Evolutionary conservation across 2,113 vertebrate genomes (phyloP), one percentile per base, ranked within the genome.

Genomic region (Lutjanus erythropterus): DNA sequence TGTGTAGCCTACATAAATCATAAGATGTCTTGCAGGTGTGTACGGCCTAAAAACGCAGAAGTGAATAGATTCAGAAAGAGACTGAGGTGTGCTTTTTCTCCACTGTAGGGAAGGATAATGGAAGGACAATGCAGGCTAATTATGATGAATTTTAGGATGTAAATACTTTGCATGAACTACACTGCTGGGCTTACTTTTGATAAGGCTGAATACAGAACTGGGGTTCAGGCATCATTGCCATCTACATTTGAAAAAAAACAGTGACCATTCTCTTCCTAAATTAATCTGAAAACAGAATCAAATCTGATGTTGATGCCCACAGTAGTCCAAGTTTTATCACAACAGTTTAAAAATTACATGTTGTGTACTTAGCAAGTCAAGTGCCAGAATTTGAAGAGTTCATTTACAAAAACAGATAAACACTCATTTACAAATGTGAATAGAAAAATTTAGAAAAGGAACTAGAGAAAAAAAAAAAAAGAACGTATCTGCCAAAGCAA

Each of bases 61-160:
- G 53, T 44, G 5, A 33, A 29, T 44, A 59, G 50, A 19, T 21
- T 46, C 21, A 7, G 39, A 2, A 10, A 29, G 29, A 27, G 49
- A 29, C 33, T 39, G 31, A 5, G 18, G 6, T 52, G 33, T 27
- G 25, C 2, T 15, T 23, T 35, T 23, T 21, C 29, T 21, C 23
- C 23, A 9, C 27, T 53, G 31, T 68, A 19, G 9, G 3, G n/a
- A 44, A 12, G 3, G 37, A 31, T 44, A 56, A 42, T 29, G 14
- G 42, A 50, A 4, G 65, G 31, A 66, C 46, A 66, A 56, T 56
- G 41, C 46, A 35, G 55, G 31, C 23, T 78, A 69, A 61, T 69
- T 79, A 64, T 71, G 47, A 44, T 71, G 29, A 47, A 71, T 21
- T 62, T 56, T n/a, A 35, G 44, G 39, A 18, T 65, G 18, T 47